These are phyloP conservation scores for Batillaria attramentaria DNA, from an alignment of 1,140 invertebrate species.

Conservation along the genomic window DNA sequence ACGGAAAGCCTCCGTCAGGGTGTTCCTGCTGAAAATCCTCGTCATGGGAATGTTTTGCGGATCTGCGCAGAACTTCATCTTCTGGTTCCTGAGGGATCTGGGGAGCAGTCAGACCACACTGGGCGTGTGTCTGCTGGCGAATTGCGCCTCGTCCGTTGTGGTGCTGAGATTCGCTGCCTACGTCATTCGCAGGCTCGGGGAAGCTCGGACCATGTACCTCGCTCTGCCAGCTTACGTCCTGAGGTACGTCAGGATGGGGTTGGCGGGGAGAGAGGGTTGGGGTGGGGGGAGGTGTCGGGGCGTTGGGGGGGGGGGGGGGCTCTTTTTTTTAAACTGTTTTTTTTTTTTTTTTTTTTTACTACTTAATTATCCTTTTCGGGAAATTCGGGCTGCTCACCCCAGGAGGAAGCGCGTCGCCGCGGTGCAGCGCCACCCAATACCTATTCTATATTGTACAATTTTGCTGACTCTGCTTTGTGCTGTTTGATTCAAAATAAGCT, in stretches of 20 bases:
- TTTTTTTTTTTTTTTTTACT: too few relatives aligned
- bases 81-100: constrained; percentile 42
- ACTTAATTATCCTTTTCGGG: too few relatives aligned
- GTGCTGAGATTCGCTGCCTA: constrained; percentile 82
- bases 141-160: constrained; percentile 73
- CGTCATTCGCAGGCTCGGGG: constrained; percentile 69
- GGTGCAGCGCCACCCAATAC: too few relatives aligned
- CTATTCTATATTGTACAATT: too few relatives aligned
- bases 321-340: too few relatives aligned
- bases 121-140: constrained; percentile 27
- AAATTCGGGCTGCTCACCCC: too few relatives aligned
- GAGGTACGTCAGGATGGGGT: constrained; percentile 10
- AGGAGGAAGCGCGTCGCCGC: too few relatives aligned
- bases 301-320: too few relatives aligned
- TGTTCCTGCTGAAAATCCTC: constrained; percentile 40
- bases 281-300: too few relatives aligned
- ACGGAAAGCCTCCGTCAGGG: background rate
- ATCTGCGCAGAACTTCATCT: constrained; percentile 30
- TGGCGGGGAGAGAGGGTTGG: too few relatives aligned
- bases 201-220: constrained; percentile 27
- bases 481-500: too few relatives aligned
- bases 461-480: too few relatives aligned
- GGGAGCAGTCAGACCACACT: constrained; percentile 24
- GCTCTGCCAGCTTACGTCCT: constrained; percentile 6
- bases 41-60: constrained; percentile 38